Evolutionary conservation across 35 echinoderm and acorn worm genomes (phyloP), one percentile per base, ranked within the genome.

Genomic region (Acanthaster planci): DNA sequence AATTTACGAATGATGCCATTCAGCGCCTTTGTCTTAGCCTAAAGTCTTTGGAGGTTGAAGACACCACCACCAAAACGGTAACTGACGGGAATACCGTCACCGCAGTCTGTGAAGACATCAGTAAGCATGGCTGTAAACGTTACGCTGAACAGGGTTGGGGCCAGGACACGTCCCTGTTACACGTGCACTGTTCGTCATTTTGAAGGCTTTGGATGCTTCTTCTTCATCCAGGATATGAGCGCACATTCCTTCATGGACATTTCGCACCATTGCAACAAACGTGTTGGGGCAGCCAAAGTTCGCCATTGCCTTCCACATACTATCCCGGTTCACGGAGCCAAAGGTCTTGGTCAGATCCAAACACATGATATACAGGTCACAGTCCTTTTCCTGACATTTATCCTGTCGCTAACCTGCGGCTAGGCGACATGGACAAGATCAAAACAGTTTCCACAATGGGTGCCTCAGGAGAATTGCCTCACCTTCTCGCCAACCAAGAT

Each of bases 381-480:
- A 18, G 40, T 85, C 5, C 23, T 86, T 38, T 40, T 80, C 51
- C 22, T 30, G 52, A 34, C 76, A 88, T 38, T 88, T 88, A 36
- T 79, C 76, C 22, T 88, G 86, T 17, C 79, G 55, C 81, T 93
- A 82, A 1, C 91, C 40, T n/a, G 82, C 7, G 17, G 86, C 44
- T 76, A 92, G 88, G n/a, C 51, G 88, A 77, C 90, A 92, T 92
- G 40, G n/a, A n/a, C n/a, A n/a, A n/a, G n/a, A n/a, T n/a, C n/a
- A n/a, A n/a, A n/a, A n/a, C n/a, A n/a, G n/a, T n/a, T n/a, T n/a
- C n/a, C n/a, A n/a, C n/a, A n/a, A n/a, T n/a, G n/a, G n/a, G n/a
- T n/a, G n/a, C n/a, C n/a, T n/a, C n/a, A n/a, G n/a, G n/a, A n/a
- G n/a, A n/a, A n/a, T n/a, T n/a, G n/a, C n/a, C n/a, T n/a, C n/a